Evolutionary conservation across 2,113 vertebrate species (phyloP).

Genomic region (Centropristis striata): DNA sequence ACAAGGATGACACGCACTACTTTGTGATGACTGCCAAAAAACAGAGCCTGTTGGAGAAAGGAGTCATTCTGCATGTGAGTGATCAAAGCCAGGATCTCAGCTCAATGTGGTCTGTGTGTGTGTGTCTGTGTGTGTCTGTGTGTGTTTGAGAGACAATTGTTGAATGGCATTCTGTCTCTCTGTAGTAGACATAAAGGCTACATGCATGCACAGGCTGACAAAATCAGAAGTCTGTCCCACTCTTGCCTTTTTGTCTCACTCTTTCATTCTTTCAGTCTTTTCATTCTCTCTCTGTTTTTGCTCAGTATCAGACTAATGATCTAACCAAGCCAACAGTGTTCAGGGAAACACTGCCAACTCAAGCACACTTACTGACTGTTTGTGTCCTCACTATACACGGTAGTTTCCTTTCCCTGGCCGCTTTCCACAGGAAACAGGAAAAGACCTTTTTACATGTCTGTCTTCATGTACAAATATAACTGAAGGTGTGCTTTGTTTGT

Average conservation of each 20-base stretch:
- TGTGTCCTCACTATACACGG: constrained; percentile 13
- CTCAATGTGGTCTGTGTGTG: neutral
- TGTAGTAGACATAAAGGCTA: constrained; percentile 17
- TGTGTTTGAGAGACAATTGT: constrained; percentile 13
- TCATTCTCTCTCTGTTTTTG: constrained; percentile 19
- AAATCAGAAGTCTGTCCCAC: constrained; percentile 15
- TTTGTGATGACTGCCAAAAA: constrained; percentile 99
- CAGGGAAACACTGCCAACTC: constrained; percentile 51
- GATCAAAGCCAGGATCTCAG: constrained; percentile 60
- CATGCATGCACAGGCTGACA: neutral
- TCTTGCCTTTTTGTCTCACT: neutral
- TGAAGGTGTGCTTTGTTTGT: constrained; percentile 25
- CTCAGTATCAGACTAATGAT: constrained; percentile 47
- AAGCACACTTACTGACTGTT: constrained; percentile 46
- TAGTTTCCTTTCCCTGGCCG: constrained; percentile 49
- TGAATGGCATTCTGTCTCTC: constrained; percentile 13
- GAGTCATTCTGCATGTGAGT: constrained; percentile 96
- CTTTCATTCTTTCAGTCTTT: constrained; percentile 23
- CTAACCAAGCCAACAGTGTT: constrained; percentile 55
- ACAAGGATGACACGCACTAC: constrained; percentile 99
- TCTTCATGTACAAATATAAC: constrained; percentile 22
- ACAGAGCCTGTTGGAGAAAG: constrained; percentile 97
- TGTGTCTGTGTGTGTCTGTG: constrained; percentile 1
- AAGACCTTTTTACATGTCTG: constrained; percentile 32
- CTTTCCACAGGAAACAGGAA: constrained; percentile 70